A percentile compares a stretch with the other conserved stretches of the same genome.
Evolutionary conservation across 2,797 vertebrate genomes (phyloP).

Genomic region (Phataginus tricuspis): DNA sequence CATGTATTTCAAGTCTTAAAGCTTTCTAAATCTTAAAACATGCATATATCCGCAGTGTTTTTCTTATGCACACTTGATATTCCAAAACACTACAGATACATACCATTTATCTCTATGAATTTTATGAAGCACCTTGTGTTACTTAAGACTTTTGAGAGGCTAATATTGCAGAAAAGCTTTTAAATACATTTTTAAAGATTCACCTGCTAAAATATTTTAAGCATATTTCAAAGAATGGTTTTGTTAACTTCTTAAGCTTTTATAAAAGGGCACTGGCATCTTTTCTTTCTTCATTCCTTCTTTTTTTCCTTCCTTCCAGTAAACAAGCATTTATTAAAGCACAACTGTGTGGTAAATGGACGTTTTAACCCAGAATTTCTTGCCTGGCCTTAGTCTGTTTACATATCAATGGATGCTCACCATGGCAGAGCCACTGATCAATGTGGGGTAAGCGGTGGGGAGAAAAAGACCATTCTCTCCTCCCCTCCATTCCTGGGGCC

Average conservation of each 20-base stretch:
- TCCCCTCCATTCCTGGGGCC: too few relatives aligned
- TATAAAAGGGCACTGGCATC: background rate
- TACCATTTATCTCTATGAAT: background rate
- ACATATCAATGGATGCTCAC: too few relatives aligned
- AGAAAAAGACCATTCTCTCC: too few relatives aligned
- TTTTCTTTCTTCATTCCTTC: background rate
- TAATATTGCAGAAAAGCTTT: background rate
- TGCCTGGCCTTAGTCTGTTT: too few relatives aligned
- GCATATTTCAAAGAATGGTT: background rate
- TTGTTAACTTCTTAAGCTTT: background rate
- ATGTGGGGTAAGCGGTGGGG: too few relatives aligned
- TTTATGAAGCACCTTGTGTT: background rate
- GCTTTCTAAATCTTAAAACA: background rate
- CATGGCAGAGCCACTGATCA: too few relatives aligned
- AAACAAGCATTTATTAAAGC: background rate
- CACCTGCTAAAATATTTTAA: background rate
- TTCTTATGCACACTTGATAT: background rate
- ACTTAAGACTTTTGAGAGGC: background rate
- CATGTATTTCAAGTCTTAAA: background rate
- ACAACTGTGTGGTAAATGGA: background rate
- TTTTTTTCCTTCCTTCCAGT: background rate
- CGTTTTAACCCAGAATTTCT: too few relatives aligned
- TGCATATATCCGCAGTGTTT: background rate
- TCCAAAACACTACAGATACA: background rate
- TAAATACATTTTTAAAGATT: background rate